Conservation (phyloP, 2,797 vertebrate genomes). For the Hippoglossus hippoglossus region DNA sequence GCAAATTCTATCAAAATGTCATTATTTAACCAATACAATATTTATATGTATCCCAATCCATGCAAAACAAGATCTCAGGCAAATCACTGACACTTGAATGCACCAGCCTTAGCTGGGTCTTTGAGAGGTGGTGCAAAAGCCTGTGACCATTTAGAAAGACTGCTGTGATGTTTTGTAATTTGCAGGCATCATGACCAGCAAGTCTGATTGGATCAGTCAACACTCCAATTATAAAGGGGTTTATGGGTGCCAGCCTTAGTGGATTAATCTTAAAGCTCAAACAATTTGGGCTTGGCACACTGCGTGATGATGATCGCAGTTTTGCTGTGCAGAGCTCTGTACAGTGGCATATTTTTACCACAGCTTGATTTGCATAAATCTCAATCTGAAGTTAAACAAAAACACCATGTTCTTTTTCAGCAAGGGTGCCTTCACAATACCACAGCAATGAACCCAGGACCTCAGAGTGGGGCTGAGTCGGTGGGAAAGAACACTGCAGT, state of each 20-base stretch:
- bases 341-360: constrained; percentile 10
- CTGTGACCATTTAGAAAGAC: too few species aligned
- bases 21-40: too few species aligned
- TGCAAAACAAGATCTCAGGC: too few species aligned
- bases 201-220: constrained; percentile 53
- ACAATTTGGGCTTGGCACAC: constrained; percentile 41
- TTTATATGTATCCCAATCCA: too few species aligned
- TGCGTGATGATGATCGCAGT: constrained; percentile 39
- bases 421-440: background rate
- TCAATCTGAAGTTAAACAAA: constrained; percentile 34
- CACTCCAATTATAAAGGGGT: constrained; percentile 55
- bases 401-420: constrained; percentile 9
- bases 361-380: constrained; percentile 45
- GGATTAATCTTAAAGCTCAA: constrained; percentile 46
- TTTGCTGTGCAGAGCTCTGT: constrained; percentile 24
- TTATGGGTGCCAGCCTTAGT: constrained; percentile 48
- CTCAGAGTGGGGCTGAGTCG: too few species aligned
- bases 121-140: too few species aligned
- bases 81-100: too few species aligned
- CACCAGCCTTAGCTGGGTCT: too few species aligned
- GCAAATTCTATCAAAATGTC: too few species aligned
- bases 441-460: background rate
- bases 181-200: constrained; percentile 35
- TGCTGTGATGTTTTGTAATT: constrained; percentile 30
- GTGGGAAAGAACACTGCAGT: too few species aligned